Base-by-base conservation (phyloP, 2,888 invertebrate species). In the Drosophila neotestacea region DNA sequence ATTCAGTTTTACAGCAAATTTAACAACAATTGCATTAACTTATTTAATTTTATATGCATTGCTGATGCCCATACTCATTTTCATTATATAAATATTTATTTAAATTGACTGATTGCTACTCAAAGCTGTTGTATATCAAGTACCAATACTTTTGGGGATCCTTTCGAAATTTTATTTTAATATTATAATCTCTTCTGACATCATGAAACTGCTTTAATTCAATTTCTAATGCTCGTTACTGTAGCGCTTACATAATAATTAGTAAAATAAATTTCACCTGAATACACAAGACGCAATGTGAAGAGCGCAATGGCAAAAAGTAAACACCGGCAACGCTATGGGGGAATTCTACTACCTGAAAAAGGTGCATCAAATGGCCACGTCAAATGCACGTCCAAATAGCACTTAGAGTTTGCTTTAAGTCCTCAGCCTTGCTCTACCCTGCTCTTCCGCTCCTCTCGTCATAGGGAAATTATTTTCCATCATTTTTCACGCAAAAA, bases 401-500 rank as follows among this genome's bases (percentile, higher is more conserved):
- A 72, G 61, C 85, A 85, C 71, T 83, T 83, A 61, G 64, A 73
- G 74, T 59, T 77, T 65, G 79, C 70, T 70, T 70, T 61, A 70
- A 76, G 78, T 75, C 62, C 67, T 71, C 50, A 30, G 10, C 32
- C 4, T 41, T 11, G 13, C 38, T 36, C 47, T 27, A 27, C 41
- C 28, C 59, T 54, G n/a, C 50, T 4, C 10, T 16, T 51, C 41
- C 32, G 7, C 7, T 32, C 32, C 32, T 65, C 39, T 62, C 60
- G 38, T 55, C 67, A 64, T 48, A 71, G 74, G 78, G 71, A 85
- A 87, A 87, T 85, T 83, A 88, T 85, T 85, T 88, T 77, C 73
- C 89, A 88, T 88, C 81, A 86, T 88, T 85, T 88, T 88, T 85
- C 87, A 84, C 75, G 51, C 73, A 83, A 86, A 88, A 84, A 77